Base-by-base conservation (phyloP, 2,888 invertebrate genomes). In the Lasiommata megera region DNA sequence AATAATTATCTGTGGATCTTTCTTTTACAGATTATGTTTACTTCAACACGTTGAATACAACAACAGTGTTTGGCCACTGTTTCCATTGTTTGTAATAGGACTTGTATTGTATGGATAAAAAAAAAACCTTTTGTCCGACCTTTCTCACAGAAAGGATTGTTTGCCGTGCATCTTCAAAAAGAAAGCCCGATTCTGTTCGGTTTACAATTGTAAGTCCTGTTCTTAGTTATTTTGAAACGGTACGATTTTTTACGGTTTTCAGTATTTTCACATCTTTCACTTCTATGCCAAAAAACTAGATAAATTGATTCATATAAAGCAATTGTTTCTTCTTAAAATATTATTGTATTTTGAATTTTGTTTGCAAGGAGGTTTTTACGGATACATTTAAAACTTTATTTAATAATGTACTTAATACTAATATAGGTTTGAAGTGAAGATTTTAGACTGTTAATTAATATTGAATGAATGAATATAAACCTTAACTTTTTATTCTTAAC, bases 71-170 rank as follows among this genome's bases (percentile, higher is more conserved):
- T 77, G 65, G 76, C 85, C 81, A 77, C 87, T 77, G 82, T 80
- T 77, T 72, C 74, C 67, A 77, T 80, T 84, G 79, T 82, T 81
- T 80, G 79, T 82, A 80, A 82, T 69, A 67, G 73, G 81, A 84
- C 84, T 84, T 82, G 76, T 77, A 78, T 84, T 87, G 82, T 83
- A n/a, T 66, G 70, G 64, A 67, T 23, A 5, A 66, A 59, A 62
- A 63, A 68, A 79, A 83, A 84, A 81, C 82, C 82, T 77, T 81
- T 63, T 59, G 61, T 61, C 54, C 62, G 46, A 52, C 56, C 61
- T 59, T 60, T 77, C 77, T 73, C 62, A 59, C 60, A 66, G 71
- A 80, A 82, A 77, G 79, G 81, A 78, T 79, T 80, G 73, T 60
- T 53, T 54, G 61, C 56, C 52, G 64, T 66, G 71, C 62, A 67